Evolutionary conservation across 2,797 vertebrate genomes (phyloP).

Genomic region (Calcarius lapponicus): DNA sequence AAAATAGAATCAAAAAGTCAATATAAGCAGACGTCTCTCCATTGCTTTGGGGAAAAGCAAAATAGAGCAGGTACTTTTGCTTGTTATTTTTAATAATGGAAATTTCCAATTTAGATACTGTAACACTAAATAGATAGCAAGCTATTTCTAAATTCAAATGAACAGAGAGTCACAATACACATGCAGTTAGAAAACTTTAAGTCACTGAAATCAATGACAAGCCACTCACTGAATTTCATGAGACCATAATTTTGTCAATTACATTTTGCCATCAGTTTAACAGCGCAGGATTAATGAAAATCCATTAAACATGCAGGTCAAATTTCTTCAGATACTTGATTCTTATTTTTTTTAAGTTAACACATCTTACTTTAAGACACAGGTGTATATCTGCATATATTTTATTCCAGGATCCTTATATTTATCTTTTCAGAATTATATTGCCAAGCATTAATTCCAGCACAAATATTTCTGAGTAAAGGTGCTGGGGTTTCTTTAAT

Average conservation of each 20-base stretch:
- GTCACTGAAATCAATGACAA: neutral
- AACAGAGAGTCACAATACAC: neutral
- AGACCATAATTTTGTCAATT: neutral
- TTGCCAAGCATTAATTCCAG: neutral
- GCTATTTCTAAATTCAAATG: neutral
- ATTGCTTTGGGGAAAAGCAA: neutral
- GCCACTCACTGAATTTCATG: neutral
- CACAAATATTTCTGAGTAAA: neutral
- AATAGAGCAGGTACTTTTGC: neutral
- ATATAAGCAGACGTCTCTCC: neutral
- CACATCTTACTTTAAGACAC: neutral
- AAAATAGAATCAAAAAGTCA: neutral
- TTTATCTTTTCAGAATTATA: neutral
- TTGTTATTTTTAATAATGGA: neutral
- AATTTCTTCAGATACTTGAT: neutral
- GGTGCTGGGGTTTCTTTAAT: rapidly evolving
- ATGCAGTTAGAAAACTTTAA: neutral
- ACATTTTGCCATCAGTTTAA: neutral
- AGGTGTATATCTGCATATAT: neutral
- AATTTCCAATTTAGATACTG: neutral
- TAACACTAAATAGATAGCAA: neutral
- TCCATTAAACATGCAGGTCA: neutral
- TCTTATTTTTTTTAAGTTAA: neutral
- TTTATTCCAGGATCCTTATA: neutral
- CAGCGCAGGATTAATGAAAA: neutral